Evolutionary conservation across 2,888 invertebrate species (phyloP), one percentile per base, ranked within the genome.

Genomic region (Drosophila lacicola): DNA sequence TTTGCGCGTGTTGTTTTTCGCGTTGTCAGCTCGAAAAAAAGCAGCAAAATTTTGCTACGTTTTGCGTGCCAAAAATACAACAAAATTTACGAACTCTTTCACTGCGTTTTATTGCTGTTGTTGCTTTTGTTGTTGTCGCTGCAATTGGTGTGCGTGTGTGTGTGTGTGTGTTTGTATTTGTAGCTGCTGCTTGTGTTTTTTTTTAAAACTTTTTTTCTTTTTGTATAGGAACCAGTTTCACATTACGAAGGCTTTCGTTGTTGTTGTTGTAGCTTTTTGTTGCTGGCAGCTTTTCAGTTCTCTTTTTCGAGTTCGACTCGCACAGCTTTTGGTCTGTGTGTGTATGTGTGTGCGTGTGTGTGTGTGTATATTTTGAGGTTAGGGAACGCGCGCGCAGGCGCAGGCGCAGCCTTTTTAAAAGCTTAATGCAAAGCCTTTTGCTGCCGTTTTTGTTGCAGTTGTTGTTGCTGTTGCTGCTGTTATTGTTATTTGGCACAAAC

Each of bases 151-250:
- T 70, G 47, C 66, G 54, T 66, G 60, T 61, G 34, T 65, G 66
- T 57, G 47, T 66, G 21, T 73, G 42, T 73, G 47, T 70, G 3
- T 67, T 42, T 73, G 41, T 55, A 9, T 44, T 58, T 73, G 49
- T 64, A 19, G 41, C 50, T 63, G 63, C 62, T 62, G 62, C 34
- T 63, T 39, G 34, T 63, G 34, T 29, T 25, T 36, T 21, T 55
- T 41, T 46, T 33, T 50, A 44, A 37, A 10, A 10, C 10, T 29
- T 25, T 37, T 51, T 47, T 42, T 56, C 25, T 58, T 47, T 61
- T 57, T 68, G 57, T 75, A 46, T 76, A 74, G 85, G 88, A 85
- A 85, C 85, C 85, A 88, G 88, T 85, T 85, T 85, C 76, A 86
- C 85, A 82, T 80, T 78, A 83, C 77, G 75, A 77, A 87, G 85